A percentile compares a stretch with the other conserved stretches of the same genome.
Evolutionary conservation across 1,140 invertebrate genomes (phyloP).

Genomic region (Hylyphantes graminicola): DNA sequence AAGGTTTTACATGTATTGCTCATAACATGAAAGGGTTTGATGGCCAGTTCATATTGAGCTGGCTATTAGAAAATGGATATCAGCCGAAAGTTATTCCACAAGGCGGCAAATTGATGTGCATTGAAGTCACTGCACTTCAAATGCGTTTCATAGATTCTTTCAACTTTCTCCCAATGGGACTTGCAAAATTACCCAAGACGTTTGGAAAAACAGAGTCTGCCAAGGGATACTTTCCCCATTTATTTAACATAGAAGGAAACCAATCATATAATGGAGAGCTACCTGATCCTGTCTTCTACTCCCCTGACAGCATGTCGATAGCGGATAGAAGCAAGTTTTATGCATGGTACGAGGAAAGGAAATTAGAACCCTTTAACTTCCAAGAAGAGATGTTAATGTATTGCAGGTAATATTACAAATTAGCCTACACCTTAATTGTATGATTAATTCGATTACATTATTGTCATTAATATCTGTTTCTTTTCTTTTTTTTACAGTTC

Average conservation of each 20-base stretch:
- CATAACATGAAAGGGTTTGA: conserved; percentile 48
- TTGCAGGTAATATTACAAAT: no score
- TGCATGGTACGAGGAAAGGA: no score
- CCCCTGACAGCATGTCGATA: background rate
- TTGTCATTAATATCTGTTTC: no score
- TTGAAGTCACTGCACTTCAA: background rate
- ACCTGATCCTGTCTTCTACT: background rate
- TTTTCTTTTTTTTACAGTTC: no score
- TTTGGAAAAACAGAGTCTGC: conserved; percentile 31
- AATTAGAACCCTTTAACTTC: no score
- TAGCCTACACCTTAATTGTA: no score
- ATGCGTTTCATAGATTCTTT: background rate
- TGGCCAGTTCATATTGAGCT: conserved; percentile 22
- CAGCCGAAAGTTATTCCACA: conserved; percentile 5
- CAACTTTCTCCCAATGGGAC: conserved; percentile 56
- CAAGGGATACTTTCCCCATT: conserved; percentile 50
- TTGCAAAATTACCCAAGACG: conserved; percentile 11
- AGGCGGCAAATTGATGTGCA: background rate
- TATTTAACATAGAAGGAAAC: conserved; percentile 49
- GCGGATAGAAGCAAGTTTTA: background rate
- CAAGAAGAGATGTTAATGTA: conserved; percentile 3
- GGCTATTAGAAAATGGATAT: background rate
- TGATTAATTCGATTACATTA: no score
- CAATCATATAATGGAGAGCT: background rate
- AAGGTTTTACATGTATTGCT: conserved; percentile 12